Evolutionary conservation across 1,140 invertebrate genomes (phyloP).

Genomic region (Drosophila insularis): DNA sequence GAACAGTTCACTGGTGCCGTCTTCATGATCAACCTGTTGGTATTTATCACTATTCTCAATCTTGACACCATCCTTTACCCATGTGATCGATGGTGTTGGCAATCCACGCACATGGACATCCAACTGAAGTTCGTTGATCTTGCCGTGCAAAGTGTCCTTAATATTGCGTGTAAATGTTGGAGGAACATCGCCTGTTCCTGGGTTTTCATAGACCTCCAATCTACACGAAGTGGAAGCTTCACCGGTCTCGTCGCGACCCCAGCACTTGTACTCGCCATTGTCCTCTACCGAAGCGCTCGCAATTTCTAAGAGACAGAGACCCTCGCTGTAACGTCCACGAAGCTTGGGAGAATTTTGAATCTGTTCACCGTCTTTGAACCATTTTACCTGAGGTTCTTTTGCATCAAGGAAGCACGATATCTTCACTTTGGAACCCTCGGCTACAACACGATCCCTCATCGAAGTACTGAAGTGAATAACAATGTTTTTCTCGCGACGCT

Average conservation of each 20-base stretch:
- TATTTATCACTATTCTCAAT: constrained; percentile 84
- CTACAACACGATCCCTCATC: constrained; percentile 89
- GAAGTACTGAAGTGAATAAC: constrained; percentile 78
- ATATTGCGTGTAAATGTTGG: constrained; percentile 82
- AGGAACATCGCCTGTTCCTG: constrained; percentile 76
- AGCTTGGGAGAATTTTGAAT: constrained; percentile 82
- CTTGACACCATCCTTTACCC: constrained; percentile 89
- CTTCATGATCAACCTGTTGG: constrained; percentile 83
- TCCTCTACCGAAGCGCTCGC: constrained; percentile 84
- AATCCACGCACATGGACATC: constrained; percentile 89
- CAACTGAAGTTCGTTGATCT: constrained; percentile 89
- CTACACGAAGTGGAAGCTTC: constrained; percentile 71
- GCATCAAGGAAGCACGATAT: constrained; percentile 94
- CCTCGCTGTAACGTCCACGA: constrained; percentile 85
- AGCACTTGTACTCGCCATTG: constrained; percentile 86
- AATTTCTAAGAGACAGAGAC: constrained; percentile 86
- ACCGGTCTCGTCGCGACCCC: constrained; percentile 84
- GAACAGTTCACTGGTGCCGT: constrained; percentile 88
- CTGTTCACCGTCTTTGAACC: constrained; percentile 88
- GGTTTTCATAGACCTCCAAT: constrained; percentile 72
- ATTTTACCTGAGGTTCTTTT: constrained; percentile 88
- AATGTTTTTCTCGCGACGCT: constrained; percentile 75
- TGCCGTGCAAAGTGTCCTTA: constrained; percentile 86
- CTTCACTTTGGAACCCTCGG: constrained; percentile 89
- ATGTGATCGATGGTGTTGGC: constrained; percentile 88